Evolutionary conservation across 2,113 vertebrate species (phyloP), one percentile per base, ranked within the genome.

Genomic region (Gila orcuttii): DNA sequence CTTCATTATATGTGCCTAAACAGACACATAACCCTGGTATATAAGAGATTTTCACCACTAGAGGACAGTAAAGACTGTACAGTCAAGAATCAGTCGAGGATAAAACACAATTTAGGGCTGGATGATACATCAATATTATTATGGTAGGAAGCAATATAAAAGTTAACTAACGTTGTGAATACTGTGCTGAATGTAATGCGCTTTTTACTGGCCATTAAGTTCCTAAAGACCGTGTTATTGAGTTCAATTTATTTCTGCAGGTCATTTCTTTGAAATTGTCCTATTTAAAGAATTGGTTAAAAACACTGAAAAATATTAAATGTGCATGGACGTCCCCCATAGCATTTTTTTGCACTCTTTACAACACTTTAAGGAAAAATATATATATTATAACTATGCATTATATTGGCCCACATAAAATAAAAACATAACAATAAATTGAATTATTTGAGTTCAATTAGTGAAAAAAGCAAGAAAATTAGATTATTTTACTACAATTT

Each of bases 51-150:
- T 80, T 6, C 28, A 69, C 85, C 88, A 89, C 85, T 82, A 89
- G 88, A 78, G 82, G 88, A 68, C 88, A 87, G 76, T 52, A 89
- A 36, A 87, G 77, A 62, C 74, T 47, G 39, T 42, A 19, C 75
- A 76, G 28, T 25, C 52, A 11, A 73, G 33, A 77, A 52, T 19
- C 7, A 31, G 47, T 52, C 74, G 21, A 10, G n/a, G 75, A 36
- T 23, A 12, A 8, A 8, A 42, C 21, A 39, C 21, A 45, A 8
- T 17, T 47, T 47, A 75, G 23, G 23, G 42, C 71, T 25, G 42
- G 12, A 73, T 12, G 23, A 47, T 15, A 25, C 1, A 74, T 25
- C 39, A 39, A 13, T 74, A 74, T 45, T 45, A 74, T 74, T 47
- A 47, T 25, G 42, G 45, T 2, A 74, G 42, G 45, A 1, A 74